Evolutionary conservation across 2,113 vertebrate species (phyloP).

Genomic region (Thamnophis sirtalis): DNA sequence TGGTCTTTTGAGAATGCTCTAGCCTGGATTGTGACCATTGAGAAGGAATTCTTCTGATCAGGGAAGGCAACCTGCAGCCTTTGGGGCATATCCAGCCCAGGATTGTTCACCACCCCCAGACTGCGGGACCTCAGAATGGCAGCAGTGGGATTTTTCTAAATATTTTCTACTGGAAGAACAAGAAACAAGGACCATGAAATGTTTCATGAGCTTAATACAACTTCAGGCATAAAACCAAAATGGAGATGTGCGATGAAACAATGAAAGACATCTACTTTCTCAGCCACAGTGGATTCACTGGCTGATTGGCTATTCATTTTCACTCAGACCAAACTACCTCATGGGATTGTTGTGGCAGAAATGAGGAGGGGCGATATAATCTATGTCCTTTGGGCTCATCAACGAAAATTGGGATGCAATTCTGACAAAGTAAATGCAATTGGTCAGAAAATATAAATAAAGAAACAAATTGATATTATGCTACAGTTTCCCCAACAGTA

Average conservation of each 20-base stretch:
- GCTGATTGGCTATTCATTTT: not conserved
- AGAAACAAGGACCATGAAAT: not conserved
- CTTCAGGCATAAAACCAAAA: not conserved
- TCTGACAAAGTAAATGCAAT: not conserved
- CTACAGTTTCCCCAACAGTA: not conserved
- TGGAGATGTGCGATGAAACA: not conserved
- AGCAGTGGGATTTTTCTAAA: not conserved
- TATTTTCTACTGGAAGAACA: not conserved
- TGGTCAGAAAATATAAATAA: not conserved
- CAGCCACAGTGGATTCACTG: not conserved
- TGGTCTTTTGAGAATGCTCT: not conserved
- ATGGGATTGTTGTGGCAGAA: not conserved
- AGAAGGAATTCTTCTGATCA: not conserved
- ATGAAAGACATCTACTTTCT: not conserved
- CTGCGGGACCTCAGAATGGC: not conserved
- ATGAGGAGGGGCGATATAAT: not conserved
- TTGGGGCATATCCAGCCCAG: not conserved
- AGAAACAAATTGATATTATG: not conserved
- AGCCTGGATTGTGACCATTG: not conserved
- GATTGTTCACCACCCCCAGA: too few relatives aligned
- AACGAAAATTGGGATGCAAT: not conserved
- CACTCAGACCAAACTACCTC: not conserved
- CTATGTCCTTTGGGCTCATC: not conserved
- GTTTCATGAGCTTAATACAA: not conserved
- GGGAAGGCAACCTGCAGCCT: not conserved